Base-by-base conservation (phyloP, 2,888 invertebrate genomes). In the Phyto melanocephala region DNA sequence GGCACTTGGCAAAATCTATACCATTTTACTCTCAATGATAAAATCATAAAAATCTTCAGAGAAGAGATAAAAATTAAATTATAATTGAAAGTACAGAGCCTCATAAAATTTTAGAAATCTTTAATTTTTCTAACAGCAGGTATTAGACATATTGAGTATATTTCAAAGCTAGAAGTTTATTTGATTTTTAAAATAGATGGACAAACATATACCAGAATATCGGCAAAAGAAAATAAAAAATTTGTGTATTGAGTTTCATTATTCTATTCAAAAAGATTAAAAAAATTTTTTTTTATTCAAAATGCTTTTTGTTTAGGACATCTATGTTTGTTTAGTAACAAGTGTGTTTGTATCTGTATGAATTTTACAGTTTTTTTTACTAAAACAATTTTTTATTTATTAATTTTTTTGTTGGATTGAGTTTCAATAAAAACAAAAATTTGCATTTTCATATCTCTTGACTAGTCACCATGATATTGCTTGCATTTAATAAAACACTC, bases 401-500 rank as follows among this genome's bases (percentile, higher is more conserved):
- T 52, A 62, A 40, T 54, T 62, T 70, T 71, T 50, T 52, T 60
- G 58, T 63, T 40, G 20, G 5, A 15, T 63, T 56, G 56, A 63
- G 24, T 78, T 71, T 63, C 63, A 54, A 47, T 47, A 50, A 20
- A 45, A 78, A 71, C 45, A 47, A 56, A 60, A 15, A 71, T 78
- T 78, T 78, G 56, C 54, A 78, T 63, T 63, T 78, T 63, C 40
- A 62, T 28, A 62, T 56, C 35, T 45, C 37, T 63, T 77, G 52
- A 52, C 54, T 63, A 70, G 37, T 78, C 70, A 78, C 56, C 71
- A 71, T 71, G 71, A 70, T 77, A 56, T 45, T 62, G 77, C 28
- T 56, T 63, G 77, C 63, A 67, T 70, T 35, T 24, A 54, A 54
- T 60, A 54, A 56, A 40, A 62, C 22, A 52, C n/a, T n/a, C n/a